Evolutionary conservation across 1,140 invertebrate species (phyloP).

Genomic region (Zaprionus tsacasi): DNA sequence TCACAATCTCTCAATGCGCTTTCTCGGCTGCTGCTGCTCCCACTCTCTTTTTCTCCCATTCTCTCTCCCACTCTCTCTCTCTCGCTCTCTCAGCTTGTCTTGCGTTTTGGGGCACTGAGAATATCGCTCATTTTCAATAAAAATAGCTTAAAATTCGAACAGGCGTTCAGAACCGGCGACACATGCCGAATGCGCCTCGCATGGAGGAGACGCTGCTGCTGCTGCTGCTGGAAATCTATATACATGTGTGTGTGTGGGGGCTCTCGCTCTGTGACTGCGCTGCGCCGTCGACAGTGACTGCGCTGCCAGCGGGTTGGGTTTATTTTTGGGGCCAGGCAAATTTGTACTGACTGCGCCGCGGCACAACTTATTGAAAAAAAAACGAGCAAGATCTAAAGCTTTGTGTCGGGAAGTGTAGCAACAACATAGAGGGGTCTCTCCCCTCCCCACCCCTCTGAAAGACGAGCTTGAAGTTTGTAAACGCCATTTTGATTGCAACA

Average conservation of each 20-base stretch:
- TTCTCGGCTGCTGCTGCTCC: neutral
- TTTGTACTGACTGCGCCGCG: constrained; percentile 41
- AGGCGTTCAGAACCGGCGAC: constrained; percentile 62
- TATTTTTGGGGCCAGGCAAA: constrained; percentile 53
- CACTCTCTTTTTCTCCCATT: neutral
- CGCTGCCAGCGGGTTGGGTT: constrained; percentile 21
- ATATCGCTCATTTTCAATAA: constrained; percentile 82
- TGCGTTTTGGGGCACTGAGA: constrained; percentile 53
- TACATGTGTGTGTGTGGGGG: neutral
- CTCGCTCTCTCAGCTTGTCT: neutral
- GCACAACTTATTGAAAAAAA: constrained; percentile 44
- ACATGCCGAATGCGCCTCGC: constrained; percentile 47
- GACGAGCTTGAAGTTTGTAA: constrained; percentile 34
- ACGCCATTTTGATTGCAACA: constrained; percentile 59
- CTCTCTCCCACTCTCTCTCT: constrained; percentile 4
- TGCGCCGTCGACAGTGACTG: constrained; percentile 10
- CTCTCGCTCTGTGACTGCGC: constrained; percentile 11
- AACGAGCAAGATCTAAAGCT: constrained; percentile 37
- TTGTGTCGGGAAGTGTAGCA: constrained; percentile 10
- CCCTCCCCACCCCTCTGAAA: neutral
- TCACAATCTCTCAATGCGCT: constrained; percentile 5
- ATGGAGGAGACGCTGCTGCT: neutral
- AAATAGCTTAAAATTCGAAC: constrained; percentile 81
- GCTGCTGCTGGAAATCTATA: constrained; percentile 26
- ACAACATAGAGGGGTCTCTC: neutral